Base-by-base conservation (phyloP, 2,888 invertebrate genomes). In the Agonopterix arenella region DNA sequence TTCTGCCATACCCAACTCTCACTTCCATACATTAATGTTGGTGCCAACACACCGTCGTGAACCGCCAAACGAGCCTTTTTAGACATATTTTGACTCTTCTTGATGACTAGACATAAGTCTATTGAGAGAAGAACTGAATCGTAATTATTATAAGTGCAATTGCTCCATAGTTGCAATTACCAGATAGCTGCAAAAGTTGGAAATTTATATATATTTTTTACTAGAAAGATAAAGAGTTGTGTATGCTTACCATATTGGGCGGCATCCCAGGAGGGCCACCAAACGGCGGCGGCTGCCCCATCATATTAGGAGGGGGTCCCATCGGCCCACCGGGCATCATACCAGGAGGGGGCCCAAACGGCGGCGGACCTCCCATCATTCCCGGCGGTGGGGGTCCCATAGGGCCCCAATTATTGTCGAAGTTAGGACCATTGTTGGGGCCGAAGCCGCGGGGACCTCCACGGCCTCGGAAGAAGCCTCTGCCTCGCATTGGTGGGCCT, bases 361-460 rank as follows among this genome's bases (percentile, higher is more conserved):
- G 86, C 0, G 85, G 85, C 1, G 85, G 84, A 0, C 85, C 85
- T 0, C 83, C 84, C 82, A 84, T 81, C 84, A 85, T 85, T 0
- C 83, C 92, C 36, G 92, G 85, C 16, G 91, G 91, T 0, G 90
- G 90, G 41, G 90, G 90, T 0, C 91, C 91, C 81, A 90, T 90
- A 18, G 92, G 92, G 10, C 93, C 93, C 94, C 94, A 95, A 73
- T 93, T 94, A 11, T 93, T 93, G 64, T 88, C 88, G 45, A 76
- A 86, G 56, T 78, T 83, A 0, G 90, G 91, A 4, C 90, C 88
- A 62, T 89, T 77, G 56, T 90, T 84, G 43, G 43, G 43, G 0
- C 90, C 90, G 53, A 90, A 88, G 50, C 84, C 36, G 8, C 49
- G 72, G 0, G 86, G 85, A 0, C 80, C 90, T 0, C 90, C 90